A percentile compares a stretch with the other conserved stretches of the same genome.
phyloP scores from a whole-genome alignment of 2,797 vertebrate species.

The Myotis vivesi region DNA sequence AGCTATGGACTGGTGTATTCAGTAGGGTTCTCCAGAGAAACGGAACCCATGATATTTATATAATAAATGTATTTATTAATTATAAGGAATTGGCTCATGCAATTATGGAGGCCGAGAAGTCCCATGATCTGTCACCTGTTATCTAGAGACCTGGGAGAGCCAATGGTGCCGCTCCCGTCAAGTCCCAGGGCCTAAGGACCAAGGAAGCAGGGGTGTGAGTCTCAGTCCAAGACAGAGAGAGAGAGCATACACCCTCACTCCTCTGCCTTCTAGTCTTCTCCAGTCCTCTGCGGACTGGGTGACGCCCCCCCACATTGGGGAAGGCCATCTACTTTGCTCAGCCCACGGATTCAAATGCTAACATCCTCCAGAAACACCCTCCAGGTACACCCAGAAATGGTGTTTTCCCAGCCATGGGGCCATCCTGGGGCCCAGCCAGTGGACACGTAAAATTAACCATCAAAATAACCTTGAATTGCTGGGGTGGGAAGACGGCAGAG shows the following conservation, averaged over 20 bases:
- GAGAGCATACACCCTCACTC: neutral
- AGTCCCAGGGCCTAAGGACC: neutral
- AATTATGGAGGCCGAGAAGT: neutral
- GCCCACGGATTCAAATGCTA: neutral
- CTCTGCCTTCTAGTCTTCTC: neutral
- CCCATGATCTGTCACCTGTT: neutral
- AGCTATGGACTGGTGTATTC: neutral
- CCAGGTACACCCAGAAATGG: neutral
- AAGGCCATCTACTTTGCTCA: neutral
- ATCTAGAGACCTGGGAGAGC: neutral
- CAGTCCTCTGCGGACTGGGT: neutral
- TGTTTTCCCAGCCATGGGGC: neutral
- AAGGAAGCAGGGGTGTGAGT: neutral
- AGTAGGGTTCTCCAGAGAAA: neutral
- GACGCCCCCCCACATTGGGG: no score
- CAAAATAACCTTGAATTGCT: neutral
- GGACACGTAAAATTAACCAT: neutral
- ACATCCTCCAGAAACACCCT: neutral
- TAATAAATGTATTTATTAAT: neutral
- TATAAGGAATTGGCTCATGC: neutral
- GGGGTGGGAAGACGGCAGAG: neutral
- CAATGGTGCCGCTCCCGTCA: accelerated
- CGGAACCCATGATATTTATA: neutral
- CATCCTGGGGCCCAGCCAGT: neutral
- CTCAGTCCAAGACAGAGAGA: neutral